Evolutionary conservation across 1,140 invertebrate genomes (phyloP), one percentile per base, ranked within the genome.

Genomic region (Formica exsecta): DNA sequence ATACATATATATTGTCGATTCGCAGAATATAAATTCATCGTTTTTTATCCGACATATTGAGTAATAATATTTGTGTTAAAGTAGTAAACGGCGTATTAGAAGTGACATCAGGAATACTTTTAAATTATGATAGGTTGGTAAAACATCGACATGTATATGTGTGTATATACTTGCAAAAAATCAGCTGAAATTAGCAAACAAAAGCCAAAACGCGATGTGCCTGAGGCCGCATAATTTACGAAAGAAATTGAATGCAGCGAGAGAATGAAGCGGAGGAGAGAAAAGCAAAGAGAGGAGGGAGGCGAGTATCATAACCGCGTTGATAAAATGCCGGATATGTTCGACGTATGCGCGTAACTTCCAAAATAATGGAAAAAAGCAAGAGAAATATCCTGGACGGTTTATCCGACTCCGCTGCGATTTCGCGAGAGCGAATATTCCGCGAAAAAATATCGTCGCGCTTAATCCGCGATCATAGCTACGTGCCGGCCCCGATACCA

Each of bases 341-440:
- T 86, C 83, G 89, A 90, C 81, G 88, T 90, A 86, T 90, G 83
- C 89, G 62, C 44, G 65, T 54, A 84, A 88, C 88, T 86, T 83
- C n/a, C 62, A 90, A 90, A 91, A 91, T 90, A 91, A 91, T 89
- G 89, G 48, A 91, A 91, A 91, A 89, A 91, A 83, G 36, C 54
- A 59, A 90, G 83, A 76, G 86, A 64, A 88, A 90, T 88, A 90
- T 90, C 76, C 73, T 48, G 75, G 74, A 41, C 79, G 89, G 83
- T 85, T 90, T 90, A 90, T 90, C 86, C 88, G 88, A 90, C 70
- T 86, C 71, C 51, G 75, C 54, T 66, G 79, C 81, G 86, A 87
- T 85, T 87, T 87, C 81, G 73, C 81, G 86, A 77, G 77, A 86
- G 80, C 88, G 89, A 90, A 88, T 91, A 90, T 91, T 90, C 61